phyloP scores from a whole-genome alignment of 2,113 vertebrate genomes.

The Crotophaga sulcirostris region DNA sequence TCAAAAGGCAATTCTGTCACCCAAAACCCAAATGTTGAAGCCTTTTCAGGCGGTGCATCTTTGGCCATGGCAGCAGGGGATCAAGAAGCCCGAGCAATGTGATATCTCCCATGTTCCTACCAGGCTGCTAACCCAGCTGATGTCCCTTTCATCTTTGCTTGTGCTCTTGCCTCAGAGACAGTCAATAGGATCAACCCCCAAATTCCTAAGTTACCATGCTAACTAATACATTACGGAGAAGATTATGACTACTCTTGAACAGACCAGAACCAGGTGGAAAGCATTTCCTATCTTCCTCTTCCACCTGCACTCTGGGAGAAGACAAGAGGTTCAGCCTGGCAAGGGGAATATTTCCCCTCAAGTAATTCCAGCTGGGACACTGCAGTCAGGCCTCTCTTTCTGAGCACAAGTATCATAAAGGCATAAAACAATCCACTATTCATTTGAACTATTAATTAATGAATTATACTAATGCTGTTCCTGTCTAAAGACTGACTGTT shows the following conservation, averaged over 20 bases:
- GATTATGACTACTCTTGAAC: background rate
- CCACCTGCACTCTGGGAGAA: background rate
- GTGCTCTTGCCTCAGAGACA: background rate
- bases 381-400: background rate
- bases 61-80: background rate
- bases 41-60: background rate
- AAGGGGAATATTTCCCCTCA: background rate
- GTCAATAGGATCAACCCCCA: background rate
- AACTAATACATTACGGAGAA: background rate
- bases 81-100: background rate
- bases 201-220: conserved; percentile 22
- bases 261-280: conserved; percentile 15
- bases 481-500: background rate
- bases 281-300: background rate
- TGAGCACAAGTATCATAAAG: background rate
- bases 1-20: background rate
- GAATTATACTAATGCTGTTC: background rate
- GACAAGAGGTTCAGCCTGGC: background rate
- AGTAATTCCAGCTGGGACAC: conserved; percentile 10
- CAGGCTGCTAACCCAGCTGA: background rate
- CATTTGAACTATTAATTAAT: background rate
- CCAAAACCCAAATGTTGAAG: background rate
- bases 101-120: background rate
- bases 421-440: background rate
- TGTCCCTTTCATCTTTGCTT: background rate